These are phyloP conservation scores for Micoletzkya japonica DNA, from an alignment of 2,888 invertebrate genomes.

Conservation along the genomic window DNA sequence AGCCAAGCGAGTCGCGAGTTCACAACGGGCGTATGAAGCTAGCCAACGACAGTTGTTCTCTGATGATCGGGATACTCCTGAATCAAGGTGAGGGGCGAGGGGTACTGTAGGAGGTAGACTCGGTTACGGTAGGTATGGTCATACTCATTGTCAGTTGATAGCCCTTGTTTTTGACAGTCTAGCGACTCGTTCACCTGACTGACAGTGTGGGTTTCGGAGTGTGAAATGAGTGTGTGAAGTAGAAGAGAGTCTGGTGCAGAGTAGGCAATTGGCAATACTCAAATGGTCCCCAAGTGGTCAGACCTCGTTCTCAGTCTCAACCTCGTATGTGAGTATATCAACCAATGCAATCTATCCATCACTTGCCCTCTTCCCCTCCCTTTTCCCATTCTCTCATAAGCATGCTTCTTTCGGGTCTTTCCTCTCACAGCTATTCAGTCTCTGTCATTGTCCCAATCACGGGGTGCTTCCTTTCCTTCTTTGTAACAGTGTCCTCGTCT, in stretches of 20 bases:
- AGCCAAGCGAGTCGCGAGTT: neutral
- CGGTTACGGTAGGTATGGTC: neutral
- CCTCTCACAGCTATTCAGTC: neutral
- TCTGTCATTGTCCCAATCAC: neutral
- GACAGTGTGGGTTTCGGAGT: no score
- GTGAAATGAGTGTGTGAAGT: no score
- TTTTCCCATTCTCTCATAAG: neutral
- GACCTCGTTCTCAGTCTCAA: no score
- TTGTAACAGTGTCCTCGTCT: neutral
- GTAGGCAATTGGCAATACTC: no score
- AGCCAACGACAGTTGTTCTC: constrained; percentile 51
- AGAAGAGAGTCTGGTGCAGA: no score
- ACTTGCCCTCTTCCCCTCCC: neutral
- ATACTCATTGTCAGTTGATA: neutral
- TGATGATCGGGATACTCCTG: constrained; percentile 58
- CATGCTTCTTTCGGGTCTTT: no score
- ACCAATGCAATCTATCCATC: no score
- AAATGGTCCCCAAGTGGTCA: no score
- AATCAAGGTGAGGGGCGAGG: constrained; percentile 30
- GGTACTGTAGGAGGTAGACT: no score
- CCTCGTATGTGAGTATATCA: no score
- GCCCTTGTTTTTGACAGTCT: neutral
- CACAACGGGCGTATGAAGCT: constrained; percentile 39
- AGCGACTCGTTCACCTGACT: no score
- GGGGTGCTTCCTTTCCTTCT: neutral